Evolutionary conservation across 1,140 invertebrate genomes (phyloP), one percentile per base, ranked within the genome.

Genomic region (Pachyrhynchus sulphureomaculatus): DNA sequence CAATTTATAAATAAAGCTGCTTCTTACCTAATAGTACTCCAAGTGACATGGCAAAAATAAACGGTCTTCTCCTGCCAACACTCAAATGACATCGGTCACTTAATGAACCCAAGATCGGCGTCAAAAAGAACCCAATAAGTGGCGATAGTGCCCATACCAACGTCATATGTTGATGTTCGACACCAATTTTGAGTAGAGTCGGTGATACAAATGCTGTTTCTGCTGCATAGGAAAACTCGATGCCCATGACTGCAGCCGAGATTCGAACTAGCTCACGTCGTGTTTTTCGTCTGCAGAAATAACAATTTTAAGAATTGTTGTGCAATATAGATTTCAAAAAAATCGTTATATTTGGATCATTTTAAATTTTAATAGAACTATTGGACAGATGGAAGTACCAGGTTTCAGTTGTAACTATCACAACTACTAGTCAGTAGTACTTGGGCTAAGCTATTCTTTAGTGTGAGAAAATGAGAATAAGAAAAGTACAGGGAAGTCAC

Each of bases 201-300:
- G 96, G 95, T 1, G 93, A 97, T 0, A 98, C 95, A 78, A 98
- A 98, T 0, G 95, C 95, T 0, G 96, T 96, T 79, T 98, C 95
- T 0, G 94, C 95, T 0, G 96, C 93, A 71, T 98, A 98, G 0
- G 94, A 96, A 77, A 98, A 95, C 76, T 98, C 96, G 39, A 98
- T 97, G 0, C 96, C 95, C 88, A 95, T 96, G 0, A 98, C 95
- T 0, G 93, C 93, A 0, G 93, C 90, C 9, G 93, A 96, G 42
- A 98, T 85, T 1, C 92, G 80, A 29, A 96, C 84, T 34, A 98
- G 75, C 73, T 98, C 93, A 5, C 83, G 73, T 15, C 91, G 79
- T 0, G 87, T 89, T 80, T 97, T 98, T 56, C 81, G 81, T 72
- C 92, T 91, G 66, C 47, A 76, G 74, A 61, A 57, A 47, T 32